Evolutionary conservation across 2,888 invertebrate genomes (phyloP).

Genomic region (Laspeyria flexula): DNA sequence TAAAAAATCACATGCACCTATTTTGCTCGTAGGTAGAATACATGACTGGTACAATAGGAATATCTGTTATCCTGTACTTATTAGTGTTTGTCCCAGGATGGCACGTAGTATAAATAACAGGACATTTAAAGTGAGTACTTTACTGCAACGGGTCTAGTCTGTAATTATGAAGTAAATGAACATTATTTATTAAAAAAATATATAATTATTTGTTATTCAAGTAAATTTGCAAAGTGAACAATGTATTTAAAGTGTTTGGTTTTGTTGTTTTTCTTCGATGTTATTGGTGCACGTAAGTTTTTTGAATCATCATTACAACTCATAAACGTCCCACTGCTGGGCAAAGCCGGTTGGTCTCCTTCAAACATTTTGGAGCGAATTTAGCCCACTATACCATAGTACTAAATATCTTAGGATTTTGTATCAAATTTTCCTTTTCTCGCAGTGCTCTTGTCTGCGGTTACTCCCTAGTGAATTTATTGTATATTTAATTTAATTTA

Average conservation of each 20-base stretch:
- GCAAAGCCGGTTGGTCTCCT: no score
- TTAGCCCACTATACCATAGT: no score
- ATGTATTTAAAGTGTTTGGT: conserved; percentile 67
- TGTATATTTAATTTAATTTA: no score
- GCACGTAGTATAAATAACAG: conserved; percentile 15
- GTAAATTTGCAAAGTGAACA: conserved; percentile 37
- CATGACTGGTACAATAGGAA: not conserved
- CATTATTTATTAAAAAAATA: conserved; percentile 39
- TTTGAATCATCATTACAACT: no score
- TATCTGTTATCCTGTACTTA: conserved; percentile 23
- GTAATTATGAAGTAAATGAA: conserved; percentile 35
- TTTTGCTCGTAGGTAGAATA: conserved; percentile 3
- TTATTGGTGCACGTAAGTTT: conserved; percentile 61
- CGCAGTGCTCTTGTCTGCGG: no score
- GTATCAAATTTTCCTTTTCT: no score
- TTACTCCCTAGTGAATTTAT: no score
- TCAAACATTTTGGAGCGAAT: no score
- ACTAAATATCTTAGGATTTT: no score
- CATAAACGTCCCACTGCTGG: no score
- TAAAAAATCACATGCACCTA: no score
- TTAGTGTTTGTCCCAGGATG: conserved; percentile 28
- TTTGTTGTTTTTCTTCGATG: conserved; percentile 55
- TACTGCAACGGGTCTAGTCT: conserved; percentile 50
- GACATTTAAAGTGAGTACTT: conserved; percentile 47
- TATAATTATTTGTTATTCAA: conserved; percentile 17